Base-by-base conservation (phyloP, 2,797 vertebrate species). In the Paramormyrops hopkinsi region DNA sequence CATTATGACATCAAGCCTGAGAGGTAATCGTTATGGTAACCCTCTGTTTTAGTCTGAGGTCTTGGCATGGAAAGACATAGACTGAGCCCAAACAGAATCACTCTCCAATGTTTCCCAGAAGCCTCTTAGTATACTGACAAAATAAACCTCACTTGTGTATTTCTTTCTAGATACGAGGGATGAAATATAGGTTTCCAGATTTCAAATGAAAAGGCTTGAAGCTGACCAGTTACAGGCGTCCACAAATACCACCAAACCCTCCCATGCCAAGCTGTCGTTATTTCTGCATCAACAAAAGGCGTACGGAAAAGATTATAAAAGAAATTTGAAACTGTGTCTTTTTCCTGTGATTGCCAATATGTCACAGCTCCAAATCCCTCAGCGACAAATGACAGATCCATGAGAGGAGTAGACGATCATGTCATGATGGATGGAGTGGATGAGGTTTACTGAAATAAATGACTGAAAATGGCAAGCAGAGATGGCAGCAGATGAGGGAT, bases 11-110 rank as follows among this genome's bases (percentile, higher is more conserved):
- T 44, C 73, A 79, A 44, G 37, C 14, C 37, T 76, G 33, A 37
- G 29, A 76, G 5, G 29, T 41, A 79, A 79, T 79, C 73, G 9
- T 79, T 44, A 79, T 79, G 73, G 33, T 19, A 79, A 79, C 73
- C 73, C 37, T 79, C 73, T 79, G 73, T 79, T 79, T 79, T 79
- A 79, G 73, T 79, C 73, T 79, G 73, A 79, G 73, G 73, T 79
- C 73, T 79, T 79, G 37, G 73, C 73, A 79, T 37, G 33, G 37
- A 79, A 76, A 76, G 37, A 76, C 17, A 41, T 76, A 0, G 33
- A 2, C 33, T 76, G 17, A 44, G 17, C 12, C 73, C 73, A 76
- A 44, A 41, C 73, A 79, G 73, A 79, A 44, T 79, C 33, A 17
- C 73, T 41, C 17, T 41, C 3, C 73, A 19, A 79, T 79, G 73